These are phyloP conservation scores for Protaetia brevitarsis DNA, from an alignment of 1,140 invertebrate species.

Conservation along the genomic window DNA sequence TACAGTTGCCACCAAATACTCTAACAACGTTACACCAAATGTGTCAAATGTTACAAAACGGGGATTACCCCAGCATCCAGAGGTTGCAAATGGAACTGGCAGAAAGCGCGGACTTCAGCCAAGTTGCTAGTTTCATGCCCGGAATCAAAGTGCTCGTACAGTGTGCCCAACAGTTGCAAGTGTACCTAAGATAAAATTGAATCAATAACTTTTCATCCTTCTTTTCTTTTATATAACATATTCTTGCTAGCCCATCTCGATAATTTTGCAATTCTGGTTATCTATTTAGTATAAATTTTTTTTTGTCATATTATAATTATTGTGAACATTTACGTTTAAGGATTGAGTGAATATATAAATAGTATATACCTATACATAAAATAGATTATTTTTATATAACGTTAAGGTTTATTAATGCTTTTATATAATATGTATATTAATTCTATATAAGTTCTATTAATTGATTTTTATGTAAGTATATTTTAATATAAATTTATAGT, in stretches of 20 bases:
- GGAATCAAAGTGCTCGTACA: constrained; percentile 86
- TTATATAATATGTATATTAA: constrained; percentile 11
- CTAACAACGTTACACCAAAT: constrained; percentile 75
- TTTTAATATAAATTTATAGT: constrained; percentile 3
- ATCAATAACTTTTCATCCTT: background rate
- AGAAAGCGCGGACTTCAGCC: constrained; percentile 81
- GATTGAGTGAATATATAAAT: constrained; percentile 7
- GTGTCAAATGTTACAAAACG: constrained; percentile 65
- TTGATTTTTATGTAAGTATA: background rate
- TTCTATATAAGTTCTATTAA: constrained; percentile 13
- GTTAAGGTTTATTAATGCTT: background rate
- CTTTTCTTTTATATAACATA: background rate
- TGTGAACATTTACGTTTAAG: no score
- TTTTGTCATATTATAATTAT: background rate
- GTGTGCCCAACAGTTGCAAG: constrained; percentile 71
- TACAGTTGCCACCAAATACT: constrained; percentile 73
- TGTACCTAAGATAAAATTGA: constrained; percentile 58
- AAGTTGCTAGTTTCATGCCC: constrained; percentile 87
- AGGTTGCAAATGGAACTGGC: constrained; percentile 73
- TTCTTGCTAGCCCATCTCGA: background rate
- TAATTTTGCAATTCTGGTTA: background rate
- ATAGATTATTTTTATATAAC: constrained; percentile 18
- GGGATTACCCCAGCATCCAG: constrained; percentile 70
- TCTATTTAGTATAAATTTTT: background rate
- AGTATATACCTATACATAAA: background rate